Evolutionary conservation across 2,888 invertebrate genomes (phyloP), one percentile per base, ranked within the genome.

Genomic region (Macrophya alboannulata): DNA sequence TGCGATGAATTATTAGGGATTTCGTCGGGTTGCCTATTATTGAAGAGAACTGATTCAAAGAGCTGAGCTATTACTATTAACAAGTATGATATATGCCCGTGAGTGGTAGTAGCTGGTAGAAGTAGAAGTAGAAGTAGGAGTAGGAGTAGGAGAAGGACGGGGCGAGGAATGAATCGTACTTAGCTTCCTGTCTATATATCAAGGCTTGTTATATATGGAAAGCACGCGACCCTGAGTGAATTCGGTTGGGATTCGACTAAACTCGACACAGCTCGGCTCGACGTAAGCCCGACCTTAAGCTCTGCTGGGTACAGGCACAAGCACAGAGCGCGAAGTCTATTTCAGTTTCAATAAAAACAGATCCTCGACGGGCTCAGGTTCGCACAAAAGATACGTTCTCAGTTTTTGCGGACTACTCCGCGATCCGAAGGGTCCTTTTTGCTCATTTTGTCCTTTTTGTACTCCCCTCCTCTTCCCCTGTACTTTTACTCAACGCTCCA

Each of bases 341-440:
- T 79, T 62, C 48, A 65, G 59, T 79, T 85, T 85, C 77, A 62
- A 79, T 85, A 85, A 76, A 85, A 85, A 79, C 31, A 79, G 40
- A 77, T 85, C 59, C 85, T 25, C 65, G n/a, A 71, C 51, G 17
- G 48, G 37, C 37, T 77, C 45, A 79, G 48, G 59, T 43, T 59
- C 43, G 59, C 59, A 62, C 59, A 81, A 59, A 62, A 81, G 79
- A 85, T 79, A 55, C 85, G 77, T 85, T 31, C 45, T 21, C 43
- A 21, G 31, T 79, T 85, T 84, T 72, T 74, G 51, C 25, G 31
- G 37, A 48, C 51, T 6, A 48, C 51, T 6, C 51, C 12, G 5
- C 37, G 40, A 55, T 76, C 55, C 25, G 76, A 76, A 59, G 37
- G 48, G n/a, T n/a, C 25, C 25, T 48, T 62, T 85, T 65, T 79